A percentile compares a stretch with the other conserved stretches of the same genome.
Conservation (phyloP, 2,797 vertebrate genomes). For the Notoglanidium macrostoma region DNA sequence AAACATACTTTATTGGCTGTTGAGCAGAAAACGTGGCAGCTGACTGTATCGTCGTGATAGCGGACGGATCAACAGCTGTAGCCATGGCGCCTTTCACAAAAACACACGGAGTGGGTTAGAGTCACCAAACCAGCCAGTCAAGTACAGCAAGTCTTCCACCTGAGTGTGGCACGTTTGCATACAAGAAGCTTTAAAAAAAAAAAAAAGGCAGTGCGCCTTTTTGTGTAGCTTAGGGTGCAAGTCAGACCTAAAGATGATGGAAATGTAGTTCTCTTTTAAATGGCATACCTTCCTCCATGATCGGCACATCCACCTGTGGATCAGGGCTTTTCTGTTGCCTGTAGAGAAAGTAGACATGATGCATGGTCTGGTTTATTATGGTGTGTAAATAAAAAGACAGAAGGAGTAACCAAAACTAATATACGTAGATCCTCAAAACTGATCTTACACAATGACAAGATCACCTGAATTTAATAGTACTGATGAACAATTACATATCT, state of each 20-base stretch:
- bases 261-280: neutral
- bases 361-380: neutral
- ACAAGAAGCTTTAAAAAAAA: neutral
- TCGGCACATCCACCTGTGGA: conserved; percentile 54
- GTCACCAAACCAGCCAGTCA: conserved; percentile 17
- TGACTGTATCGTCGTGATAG: conserved; percentile 89
- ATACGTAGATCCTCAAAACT: neutral
- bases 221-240: neutral
- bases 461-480: neutral
- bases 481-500: neutral
- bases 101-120: conserved; percentile 19
- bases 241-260: neutral
- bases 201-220: neutral
- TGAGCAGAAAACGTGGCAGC: conserved; percentile 85
- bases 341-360: neutral
- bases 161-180: neutral
- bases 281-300: conserved; percentile 54
- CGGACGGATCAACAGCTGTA: conserved; percentile 87
- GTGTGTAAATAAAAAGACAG: neutral
- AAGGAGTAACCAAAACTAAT: neutral
- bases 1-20: conserved; percentile 92
- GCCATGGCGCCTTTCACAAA: conserved; percentile 81
- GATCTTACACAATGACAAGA: neutral
- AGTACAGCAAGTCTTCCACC: neutral
- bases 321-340: conserved; percentile 58